Evolutionary conservation across 2,888 invertebrate species (phyloP).

Genomic region (Thyatira batis): DNA sequence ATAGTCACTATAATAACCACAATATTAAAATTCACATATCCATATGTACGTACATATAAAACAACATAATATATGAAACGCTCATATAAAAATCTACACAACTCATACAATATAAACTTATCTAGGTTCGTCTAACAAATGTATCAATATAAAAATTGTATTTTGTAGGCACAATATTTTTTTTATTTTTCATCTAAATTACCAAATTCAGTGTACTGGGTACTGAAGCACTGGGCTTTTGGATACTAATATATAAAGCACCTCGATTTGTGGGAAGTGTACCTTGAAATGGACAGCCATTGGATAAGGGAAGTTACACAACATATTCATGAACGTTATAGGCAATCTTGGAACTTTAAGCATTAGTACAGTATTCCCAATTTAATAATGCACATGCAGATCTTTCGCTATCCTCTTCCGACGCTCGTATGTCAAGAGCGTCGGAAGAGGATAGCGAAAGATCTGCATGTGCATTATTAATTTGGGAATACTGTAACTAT

Average conservation of each 20-base stretch:
- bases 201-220: slow-evolving; percentile 58
- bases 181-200: slow-evolving; percentile 10
- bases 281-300: too few relatives aligned
- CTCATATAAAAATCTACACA: slow-evolving; percentile 75
- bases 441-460: too few relatives aligned
- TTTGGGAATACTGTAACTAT: too few relatives aligned
- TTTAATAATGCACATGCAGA: too few relatives aligned
- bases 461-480: too few relatives aligned
- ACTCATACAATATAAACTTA: slow-evolving; percentile 47
- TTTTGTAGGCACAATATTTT: slow-evolving; percentile 68
- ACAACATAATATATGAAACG: slow-evolving; percentile 64
- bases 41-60: slow-evolving; percentile 43
- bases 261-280: slow-evolving; percentile 17
- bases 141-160: slow-evolving; percentile 57
- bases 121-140: slow-evolving; percentile 58
- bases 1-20: slow-evolving; percentile 31
- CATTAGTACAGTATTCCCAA: too few relatives aligned
- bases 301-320: too few relatives aligned
- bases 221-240: slow-evolving; percentile 46
- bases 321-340: too few relatives aligned
- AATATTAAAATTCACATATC: slow-evolving; percentile 51
- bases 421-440: too few relatives aligned
- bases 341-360: too few relatives aligned
- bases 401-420: too few relatives aligned
- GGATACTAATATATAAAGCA: slow-evolving; percentile 33